phyloP scores from a whole-genome alignment of 1,140 invertebrate species.

The Caenorhabditis tropicalis region DNA sequence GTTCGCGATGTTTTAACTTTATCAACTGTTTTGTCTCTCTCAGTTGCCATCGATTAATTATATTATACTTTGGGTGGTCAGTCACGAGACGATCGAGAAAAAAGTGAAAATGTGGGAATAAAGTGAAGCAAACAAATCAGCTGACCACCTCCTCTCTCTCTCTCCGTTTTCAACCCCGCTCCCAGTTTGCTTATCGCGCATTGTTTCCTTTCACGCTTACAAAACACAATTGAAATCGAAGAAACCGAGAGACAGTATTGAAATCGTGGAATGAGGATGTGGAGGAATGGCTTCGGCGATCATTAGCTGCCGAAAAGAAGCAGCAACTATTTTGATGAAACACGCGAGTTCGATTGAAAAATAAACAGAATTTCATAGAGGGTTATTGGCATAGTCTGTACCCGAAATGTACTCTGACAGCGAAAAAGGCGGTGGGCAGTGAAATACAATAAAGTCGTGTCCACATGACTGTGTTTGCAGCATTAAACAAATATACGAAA shows the following conservation, averaged over 20 bases:
- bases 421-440: background rate
- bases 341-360: background rate
- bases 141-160: constrained; percentile 3
- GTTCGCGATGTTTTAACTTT: background rate
- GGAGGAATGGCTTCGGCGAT: background rate
- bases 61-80: constrained; percentile 15
- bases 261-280: constrained; percentile 37
- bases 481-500: constrained; percentile 10
- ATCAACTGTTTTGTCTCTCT: background rate
- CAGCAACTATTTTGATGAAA: background rate
- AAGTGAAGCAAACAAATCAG: constrained; percentile 34
- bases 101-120: constrained; percentile 5
- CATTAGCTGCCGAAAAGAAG: background rate
- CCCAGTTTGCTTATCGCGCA: constrained; percentile 44
- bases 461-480: background rate
- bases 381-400: background rate
- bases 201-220: constrained; percentile 35
- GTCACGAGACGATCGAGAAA: constrained; percentile 13
- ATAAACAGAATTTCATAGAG: background rate
- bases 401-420: background rate
- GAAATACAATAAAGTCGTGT: constrained; percentile 15
- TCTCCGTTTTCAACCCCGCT: constrained; percentile 16
- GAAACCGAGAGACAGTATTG: background rate
- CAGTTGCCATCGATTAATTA: background rate
- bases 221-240: background rate